Evolutionary conservation across 2,113 vertebrate genomes (phyloP).

Genomic region (Orthonyx spaldingii): DNA sequence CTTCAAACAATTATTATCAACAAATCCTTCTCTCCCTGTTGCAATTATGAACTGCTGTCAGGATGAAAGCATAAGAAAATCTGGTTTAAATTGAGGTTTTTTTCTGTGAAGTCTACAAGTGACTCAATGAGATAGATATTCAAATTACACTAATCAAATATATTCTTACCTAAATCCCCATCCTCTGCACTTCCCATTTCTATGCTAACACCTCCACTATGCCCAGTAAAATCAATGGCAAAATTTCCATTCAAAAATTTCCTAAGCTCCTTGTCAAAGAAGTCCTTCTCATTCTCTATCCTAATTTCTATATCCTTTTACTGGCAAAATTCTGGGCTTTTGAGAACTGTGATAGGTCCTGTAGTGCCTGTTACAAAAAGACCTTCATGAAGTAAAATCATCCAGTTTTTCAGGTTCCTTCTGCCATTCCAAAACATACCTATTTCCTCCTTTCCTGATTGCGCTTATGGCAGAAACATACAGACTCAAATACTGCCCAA

Average conservation of each 20-base stretch:
- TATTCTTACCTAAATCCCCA: not conserved
- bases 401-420: not conserved
- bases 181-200: not conserved
- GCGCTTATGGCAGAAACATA: not conserved
- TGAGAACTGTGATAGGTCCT: not conserved
- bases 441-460: not conserved
- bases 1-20: not conserved
- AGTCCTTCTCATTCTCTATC: not conserved
- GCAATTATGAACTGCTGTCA: not conserved
- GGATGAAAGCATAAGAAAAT: not conserved
- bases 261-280: not conserved
- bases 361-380: not conserved
- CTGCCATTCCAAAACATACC: not conserved
- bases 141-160: not conserved
- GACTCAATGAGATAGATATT: not conserved
- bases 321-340: not conserved
- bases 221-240: not conserved
- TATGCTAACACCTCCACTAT: not conserved
- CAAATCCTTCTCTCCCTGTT: not conserved
- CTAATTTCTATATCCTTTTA: not conserved
- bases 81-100: not conserved
- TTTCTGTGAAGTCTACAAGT: not conserved
- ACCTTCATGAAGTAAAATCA: not conserved
- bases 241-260: not conserved
- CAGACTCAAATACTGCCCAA: not conserved